Base-by-base conservation (phyloP, 2,888 invertebrate genomes). In the Electrophaes corylata region DNA sequence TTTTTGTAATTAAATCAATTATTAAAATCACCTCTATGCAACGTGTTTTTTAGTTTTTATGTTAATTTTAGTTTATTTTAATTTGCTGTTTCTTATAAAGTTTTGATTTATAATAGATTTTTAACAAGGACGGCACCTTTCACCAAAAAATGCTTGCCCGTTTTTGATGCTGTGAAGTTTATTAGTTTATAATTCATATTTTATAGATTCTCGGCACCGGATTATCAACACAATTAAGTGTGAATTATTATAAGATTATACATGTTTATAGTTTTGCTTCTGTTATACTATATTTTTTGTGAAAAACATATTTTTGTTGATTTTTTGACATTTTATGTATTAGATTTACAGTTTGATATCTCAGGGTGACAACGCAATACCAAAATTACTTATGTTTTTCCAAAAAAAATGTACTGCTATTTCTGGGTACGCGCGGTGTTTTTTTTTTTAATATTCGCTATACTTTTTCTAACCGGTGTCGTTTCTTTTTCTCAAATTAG, bases 161-260 rank as follows among this genome's bases (percentile, higher is more conserved):
- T 55, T 57, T 57, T 49, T 50, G 29, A 66, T 62, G 66, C 66
- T 66, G 66, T 64, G 66, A 66, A 57, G 29, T 50, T 46, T 31
- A 29, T 35, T 50, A 46, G 45, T 50, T 46, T 31, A 23, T 40
- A 56, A 40, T 19, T 40, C n/a, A 47, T 35, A 12, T 37, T 26
- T 18, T 6, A n/a, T 35, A 29, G 39, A 47, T 14, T 23, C 31
- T 50, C 16, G 50, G 18, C 56, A 46, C 50, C 50, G 56, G 56
- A 57, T 41, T 46, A 26, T 41, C 4, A 19, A 33, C 3, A 46
- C 5, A 29, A 12, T 6, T 41, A 46, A 11, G 12, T 41, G 41
- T 35, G 40, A 54, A 23, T 53, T 12, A 46, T 11, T 40, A 11
- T 41, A 23, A 54, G 40, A 43, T 50, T 29, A 12, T 51, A 45